phyloP scores from a whole-genome alignment of 2,113 vertebrate genomes.

The Mustela lutreola region DNA sequence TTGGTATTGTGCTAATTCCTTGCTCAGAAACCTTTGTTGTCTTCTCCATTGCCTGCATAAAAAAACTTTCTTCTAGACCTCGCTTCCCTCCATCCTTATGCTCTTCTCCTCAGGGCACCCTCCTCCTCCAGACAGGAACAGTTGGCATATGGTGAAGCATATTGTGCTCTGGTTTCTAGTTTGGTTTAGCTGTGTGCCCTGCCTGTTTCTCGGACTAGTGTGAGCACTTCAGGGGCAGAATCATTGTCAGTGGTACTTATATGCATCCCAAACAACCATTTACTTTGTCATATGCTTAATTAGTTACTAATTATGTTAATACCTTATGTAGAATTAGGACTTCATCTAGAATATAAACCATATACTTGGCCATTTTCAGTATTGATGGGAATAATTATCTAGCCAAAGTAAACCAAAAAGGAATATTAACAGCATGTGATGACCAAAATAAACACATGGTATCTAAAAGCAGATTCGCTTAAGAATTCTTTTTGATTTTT shows the following conservation, averaged over 20 bases:
- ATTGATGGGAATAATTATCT: not conserved
- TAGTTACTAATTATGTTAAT: slow-evolving; percentile 15
- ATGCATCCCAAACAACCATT: not conserved
- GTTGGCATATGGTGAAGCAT: not conserved
- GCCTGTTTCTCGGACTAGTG: not conserved
- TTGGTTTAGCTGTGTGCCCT: not conserved
- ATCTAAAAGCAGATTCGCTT: slow-evolving; percentile 22
- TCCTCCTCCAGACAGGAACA: not conserved
- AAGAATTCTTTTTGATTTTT: not conserved
- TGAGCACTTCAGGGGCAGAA: not conserved
- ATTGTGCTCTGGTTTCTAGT: not conserved
- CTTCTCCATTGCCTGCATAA: not conserved
- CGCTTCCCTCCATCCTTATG: not conserved
- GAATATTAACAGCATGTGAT: not conserved
- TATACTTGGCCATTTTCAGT: not conserved
- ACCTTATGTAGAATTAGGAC: not conserved
- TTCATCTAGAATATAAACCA: not conserved
- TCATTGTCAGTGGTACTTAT: not conserved
- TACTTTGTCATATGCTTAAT: not conserved
- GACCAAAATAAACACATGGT: not conserved
- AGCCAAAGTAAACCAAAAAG: not conserved
- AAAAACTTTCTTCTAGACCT: not conserved
- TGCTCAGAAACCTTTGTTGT: not conserved
- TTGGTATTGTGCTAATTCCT: not conserved
- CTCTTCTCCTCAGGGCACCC: not conserved